Evolutionary conservation across 2,113 vertebrate species (phyloP).

Genomic region (Chascanopsetta lugubris): DNA sequence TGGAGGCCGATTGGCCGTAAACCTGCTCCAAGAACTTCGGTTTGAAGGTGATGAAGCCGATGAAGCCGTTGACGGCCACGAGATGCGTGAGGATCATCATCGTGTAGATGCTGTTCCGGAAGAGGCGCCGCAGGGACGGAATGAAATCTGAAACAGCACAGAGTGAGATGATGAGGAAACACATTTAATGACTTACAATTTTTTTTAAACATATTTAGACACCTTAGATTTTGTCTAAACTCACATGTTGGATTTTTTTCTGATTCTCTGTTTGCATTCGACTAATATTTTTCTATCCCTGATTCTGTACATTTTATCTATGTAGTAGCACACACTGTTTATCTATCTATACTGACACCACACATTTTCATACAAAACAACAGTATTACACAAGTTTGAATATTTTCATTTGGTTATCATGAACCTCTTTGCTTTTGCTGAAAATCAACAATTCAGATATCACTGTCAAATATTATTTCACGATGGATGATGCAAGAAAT

Average conservation of each 20-base stretch:
- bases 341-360: no score
- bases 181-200: neutral
- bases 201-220: neutral
- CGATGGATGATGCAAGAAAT: no score
- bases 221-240: neutral
- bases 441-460: no score
- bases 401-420: no score
- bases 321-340: no score
- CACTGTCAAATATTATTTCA: no score
- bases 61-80: conserved; percentile 88
- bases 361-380: neutral
- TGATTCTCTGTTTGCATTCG: no score
- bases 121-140: conserved; percentile 87
- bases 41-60: conserved; percentile 97
- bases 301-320: no score
- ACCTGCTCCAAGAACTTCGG: conserved; percentile 94
- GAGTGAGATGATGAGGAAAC: neutral
- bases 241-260: no score
- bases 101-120: conserved; percentile 86
- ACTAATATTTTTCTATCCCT: no score
- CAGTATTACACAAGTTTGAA: no score
- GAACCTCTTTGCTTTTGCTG: no score
- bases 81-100: conserved; percentile 86
- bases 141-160: conserved; percentile 84
- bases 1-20: conserved; percentile 90